phyloP scores from a whole-genome alignment of 2,113 vertebrate species.

The Butorides virescens region DNA sequence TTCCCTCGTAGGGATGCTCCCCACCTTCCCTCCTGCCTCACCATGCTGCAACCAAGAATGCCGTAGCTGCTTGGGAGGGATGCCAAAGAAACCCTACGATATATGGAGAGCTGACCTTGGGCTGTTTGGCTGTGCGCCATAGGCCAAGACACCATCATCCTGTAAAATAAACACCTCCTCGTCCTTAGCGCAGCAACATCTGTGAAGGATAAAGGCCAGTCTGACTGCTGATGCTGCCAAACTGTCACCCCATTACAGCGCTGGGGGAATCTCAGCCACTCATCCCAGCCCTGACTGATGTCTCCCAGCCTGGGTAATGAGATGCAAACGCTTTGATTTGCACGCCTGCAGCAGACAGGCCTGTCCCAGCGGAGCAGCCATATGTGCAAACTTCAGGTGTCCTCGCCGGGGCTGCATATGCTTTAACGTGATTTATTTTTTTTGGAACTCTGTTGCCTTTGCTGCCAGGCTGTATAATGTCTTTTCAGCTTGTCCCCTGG shows the following conservation, averaged over 20 bases:
- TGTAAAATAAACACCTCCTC: slow-evolving; percentile 24
- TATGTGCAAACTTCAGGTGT: slow-evolving; percentile 54
- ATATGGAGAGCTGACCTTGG: slow-evolving; percentile 21
- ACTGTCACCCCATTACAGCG: neutral
- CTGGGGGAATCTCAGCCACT: slow-evolving; percentile 1
- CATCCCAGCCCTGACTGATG: neutral
- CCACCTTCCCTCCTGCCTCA: neutral
- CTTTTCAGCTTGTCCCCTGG: slow-evolving; percentile 11
- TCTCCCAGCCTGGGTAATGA: neutral
- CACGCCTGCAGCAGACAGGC: neutral
- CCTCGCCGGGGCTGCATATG: neutral
- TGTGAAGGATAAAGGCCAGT: slow-evolving; percentile 5
- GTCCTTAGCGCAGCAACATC: slow-evolving; percentile 7
- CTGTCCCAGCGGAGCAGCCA: slow-evolving; percentile 13
- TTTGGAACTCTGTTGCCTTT: neutral
- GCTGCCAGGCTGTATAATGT: neutral
- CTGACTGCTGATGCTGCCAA: slow-evolving; percentile 35
- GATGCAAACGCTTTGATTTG: slow-evolving; percentile 28
- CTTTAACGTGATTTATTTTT: neutral
- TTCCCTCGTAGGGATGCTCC: neutral
- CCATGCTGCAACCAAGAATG: neutral
- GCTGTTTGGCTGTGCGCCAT: slow-evolving; percentile 26
- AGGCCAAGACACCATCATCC: neutral
- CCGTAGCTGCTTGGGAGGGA: neutral
- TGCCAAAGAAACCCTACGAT: neutral